Conservation (phyloP, 2,888 invertebrate genomes). For the Agriopis aurantiaria region DNA sequence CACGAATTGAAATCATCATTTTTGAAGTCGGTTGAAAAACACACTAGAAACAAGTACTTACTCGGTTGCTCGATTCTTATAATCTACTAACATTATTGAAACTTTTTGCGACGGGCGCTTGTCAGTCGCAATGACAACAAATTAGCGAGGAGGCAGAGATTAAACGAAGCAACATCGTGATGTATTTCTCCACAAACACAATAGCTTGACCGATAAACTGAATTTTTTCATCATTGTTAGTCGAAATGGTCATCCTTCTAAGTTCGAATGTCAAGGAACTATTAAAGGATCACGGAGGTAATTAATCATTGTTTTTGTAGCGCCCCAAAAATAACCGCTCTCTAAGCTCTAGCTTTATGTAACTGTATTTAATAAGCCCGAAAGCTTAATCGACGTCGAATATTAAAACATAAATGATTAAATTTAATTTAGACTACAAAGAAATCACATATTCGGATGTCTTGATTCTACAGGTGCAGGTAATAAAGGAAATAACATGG, state of each 20-base stretch:
- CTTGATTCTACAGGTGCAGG: constrained; percentile 32
- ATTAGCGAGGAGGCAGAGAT: constrained; percentile 42
- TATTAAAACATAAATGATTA: constrained; percentile 25
- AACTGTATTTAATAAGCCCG: constrained; percentile 66
- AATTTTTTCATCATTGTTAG: constrained; percentile 49
- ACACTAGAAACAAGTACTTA: neutral
- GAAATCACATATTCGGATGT: constrained; percentile 18
- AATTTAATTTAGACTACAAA: constrained; percentile 33
- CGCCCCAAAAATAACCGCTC: constrained; percentile 58
- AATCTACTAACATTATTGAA: constrained; percentile 41
- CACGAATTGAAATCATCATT: no score
- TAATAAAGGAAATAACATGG: constrained; percentile 39
- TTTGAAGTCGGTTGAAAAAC: neutral
- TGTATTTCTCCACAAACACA: constrained; percentile 54
- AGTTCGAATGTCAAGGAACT: constrained; percentile 68
- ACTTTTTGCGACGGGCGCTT: constrained; percentile 37
- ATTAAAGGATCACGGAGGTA: constrained; percentile 62
- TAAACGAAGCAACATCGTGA: constrained; percentile 46
- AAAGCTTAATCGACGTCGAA: constrained; percentile 13
- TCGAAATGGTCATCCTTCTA: constrained; percentile 55
- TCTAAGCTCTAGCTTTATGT: constrained; percentile 58
- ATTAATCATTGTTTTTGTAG: constrained; percentile 80
- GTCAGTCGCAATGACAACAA: constrained; percentile 37
- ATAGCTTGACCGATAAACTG: constrained; percentile 57
- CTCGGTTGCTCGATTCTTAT: constrained; percentile 6